Conservation (phyloP, 2,113 vertebrate species). For the Callipepla squamata region DNA sequence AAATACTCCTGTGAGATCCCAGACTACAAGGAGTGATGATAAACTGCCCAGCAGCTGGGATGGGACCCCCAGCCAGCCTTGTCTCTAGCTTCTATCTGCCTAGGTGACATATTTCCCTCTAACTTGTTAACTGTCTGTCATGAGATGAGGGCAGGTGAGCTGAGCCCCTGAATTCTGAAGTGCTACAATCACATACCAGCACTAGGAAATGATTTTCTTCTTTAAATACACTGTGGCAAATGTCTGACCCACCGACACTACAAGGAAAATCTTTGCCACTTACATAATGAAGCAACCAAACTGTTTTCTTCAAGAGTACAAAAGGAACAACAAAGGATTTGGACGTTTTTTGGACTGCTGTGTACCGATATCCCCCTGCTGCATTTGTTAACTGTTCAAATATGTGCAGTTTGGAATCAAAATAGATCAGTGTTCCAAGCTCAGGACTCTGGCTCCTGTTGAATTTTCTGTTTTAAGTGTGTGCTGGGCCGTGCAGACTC, state of each 20-base stretch:
- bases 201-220: background rate
- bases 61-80: background rate
- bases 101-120: background rate
- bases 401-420: constrained; percentile 80
- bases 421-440: constrained; percentile 60
- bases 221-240: background rate
- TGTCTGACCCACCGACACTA: constrained; percentile 24
- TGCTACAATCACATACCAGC: rapidly evolving
- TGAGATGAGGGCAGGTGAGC: background rate
- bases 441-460: constrained; percentile 63
- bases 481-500: constrained; percentile 14
- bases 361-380: constrained; percentile 54
- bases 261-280: constrained; percentile 6
- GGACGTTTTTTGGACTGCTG: constrained; percentile 29
- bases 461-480: background rate
- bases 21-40: background rate
- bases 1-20: background rate
- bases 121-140: background rate
- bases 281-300: background rate
- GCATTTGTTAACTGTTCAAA: constrained; percentile 73
- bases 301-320: background rate
- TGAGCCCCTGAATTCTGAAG: background rate
- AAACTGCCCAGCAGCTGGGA: background rate
- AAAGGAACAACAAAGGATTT: constrained; percentile 53
- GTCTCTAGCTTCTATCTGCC: background rate